Evolutionary conservation across 2,888 invertebrate genomes (phyloP), one percentile per base, ranked within the genome.

Genomic region (Teleiodes luculella): DNA sequence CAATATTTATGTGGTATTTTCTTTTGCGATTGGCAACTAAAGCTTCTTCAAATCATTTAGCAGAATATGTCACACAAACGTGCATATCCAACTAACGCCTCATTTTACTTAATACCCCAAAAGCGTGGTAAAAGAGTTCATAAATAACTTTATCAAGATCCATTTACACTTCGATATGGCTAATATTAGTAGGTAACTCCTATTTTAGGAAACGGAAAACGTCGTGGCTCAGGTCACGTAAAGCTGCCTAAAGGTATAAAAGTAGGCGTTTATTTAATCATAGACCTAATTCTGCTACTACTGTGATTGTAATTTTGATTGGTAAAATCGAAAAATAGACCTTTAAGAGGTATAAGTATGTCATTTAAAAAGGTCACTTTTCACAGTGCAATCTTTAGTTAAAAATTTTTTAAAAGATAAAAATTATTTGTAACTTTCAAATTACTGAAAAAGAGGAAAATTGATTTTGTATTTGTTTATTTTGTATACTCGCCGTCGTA

Each of bases 171-270:
- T 63, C 61, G 63, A 62, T 64, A 57, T 56, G 67, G 48, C 35
- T 37, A 48, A 37, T 49, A 37, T 49, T 37, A 53, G 53, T 30
- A 36, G 43, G 45, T 43, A 54, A 36, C 48, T 61, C 61, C 61
- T 58, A 66, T 55, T 68, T 70, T 58, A 48, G 57, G 56, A 56
- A 62, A 63, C 58, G 57, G 61, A 59, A 64, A 69, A 67, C 60
- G 54, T 56, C 60, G 52, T 16, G 59, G 45, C 39, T 52, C 49
- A 63, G 64, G 72, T 70, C 72, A 74, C 74, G 72, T 73, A 65
- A 72, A 59, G 63, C 63, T 60, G 54, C 58, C 71, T 73, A 65
- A 72, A 64, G 63, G 61, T 52, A 58, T 60, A 55, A 58, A 58
- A 59, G 60, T 67, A 69, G 62, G 61, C 64, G 63, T 62, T 43